Conservation (phyloP, 1,140 invertebrate species). For the Pseudomyrmex dendroicus region DNA sequence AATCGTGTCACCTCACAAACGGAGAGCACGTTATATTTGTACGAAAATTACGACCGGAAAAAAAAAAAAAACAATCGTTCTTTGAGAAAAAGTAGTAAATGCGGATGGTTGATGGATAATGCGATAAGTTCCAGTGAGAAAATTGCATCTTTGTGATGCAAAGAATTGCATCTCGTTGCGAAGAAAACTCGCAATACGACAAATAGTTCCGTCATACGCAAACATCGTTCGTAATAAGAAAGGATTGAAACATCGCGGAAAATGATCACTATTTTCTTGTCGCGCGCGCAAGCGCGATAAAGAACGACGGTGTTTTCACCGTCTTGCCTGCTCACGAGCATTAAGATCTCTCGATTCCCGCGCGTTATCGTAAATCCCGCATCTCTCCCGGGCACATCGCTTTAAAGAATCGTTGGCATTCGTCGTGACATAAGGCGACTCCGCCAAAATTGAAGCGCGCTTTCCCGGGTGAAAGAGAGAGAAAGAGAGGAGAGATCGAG, state of each 20-base stretch:
- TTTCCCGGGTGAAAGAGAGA: background rate
- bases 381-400: slow-evolving; percentile 28
- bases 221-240: background rate
- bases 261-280: slow-evolving; percentile 11
- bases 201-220: background rate
- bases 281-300: slow-evolving; percentile 15
- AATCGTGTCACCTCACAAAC: too few relatives aligned
- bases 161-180: too few relatives aligned
- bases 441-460: slow-evolving; percentile 46
- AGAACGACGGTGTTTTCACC: slow-evolving; percentile 25
- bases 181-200: background rate
- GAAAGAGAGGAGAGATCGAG: background rate
- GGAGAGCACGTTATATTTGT: too few relatives aligned
- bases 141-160: background rate
- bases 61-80: too few relatives aligned
- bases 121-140: background rate
- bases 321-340: background rate
- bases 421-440: slow-evolving; percentile 39
- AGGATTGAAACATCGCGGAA: slow-evolving; percentile 40
- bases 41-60: too few relatives aligned
- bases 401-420: slow-evolving; percentile 54
- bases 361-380: slow-evolving; percentile 53
- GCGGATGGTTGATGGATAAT: too few relatives aligned
- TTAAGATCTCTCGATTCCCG: slow-evolving; percentile 46
- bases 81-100: too few relatives aligned